Percentiles rank a stretch among this genome's conserved stretches.
Evolutionary conservation across 1,140 invertebrate species (phyloP).

Genomic region (Adoxophyes honmai): DNA sequence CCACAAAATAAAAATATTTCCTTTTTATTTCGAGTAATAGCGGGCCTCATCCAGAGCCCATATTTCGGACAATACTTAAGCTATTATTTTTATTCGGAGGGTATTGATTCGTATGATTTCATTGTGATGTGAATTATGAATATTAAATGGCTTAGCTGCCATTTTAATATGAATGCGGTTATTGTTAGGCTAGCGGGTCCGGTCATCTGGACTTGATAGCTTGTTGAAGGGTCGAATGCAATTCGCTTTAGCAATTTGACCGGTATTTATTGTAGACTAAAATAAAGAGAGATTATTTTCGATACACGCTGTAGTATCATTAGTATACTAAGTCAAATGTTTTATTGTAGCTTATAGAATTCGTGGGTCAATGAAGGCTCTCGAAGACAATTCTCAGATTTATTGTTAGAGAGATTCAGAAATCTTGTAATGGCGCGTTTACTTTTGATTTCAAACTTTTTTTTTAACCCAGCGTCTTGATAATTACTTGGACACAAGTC

Average conservation of each 20-base stretch:
- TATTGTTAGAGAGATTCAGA: no score
- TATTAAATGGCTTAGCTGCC: slow-evolving; percentile 55
- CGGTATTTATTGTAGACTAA: no score
- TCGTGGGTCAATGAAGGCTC: no score
- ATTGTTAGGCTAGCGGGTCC: slow-evolving; percentile 31
- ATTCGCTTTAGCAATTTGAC: neutral
- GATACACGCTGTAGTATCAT: no score
- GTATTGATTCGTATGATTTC: slow-evolving; percentile 40
- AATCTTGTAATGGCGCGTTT: no score
- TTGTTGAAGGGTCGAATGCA: slow-evolving; percentile 22
- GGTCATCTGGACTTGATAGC: slow-evolving; percentile 36
- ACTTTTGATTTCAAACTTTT: no score
- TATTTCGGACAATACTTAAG: slow-evolving; percentile 19
- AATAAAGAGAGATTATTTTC: no score
- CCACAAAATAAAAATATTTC: slow-evolving; percentile 10
- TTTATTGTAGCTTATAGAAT: no score
- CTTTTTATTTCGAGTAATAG: neutral
- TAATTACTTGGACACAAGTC: no score
- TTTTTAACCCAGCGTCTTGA: no score
- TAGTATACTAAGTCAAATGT: no score
- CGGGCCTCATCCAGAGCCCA: neutral
- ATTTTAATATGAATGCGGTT: slow-evolving; percentile 46
- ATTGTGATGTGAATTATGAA: slow-evolving; percentile 57
- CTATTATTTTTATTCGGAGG: slow-evolving; percentile 21
- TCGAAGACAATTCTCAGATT: no score